These are phyloP conservation scores for Hofmannophila pseudospretella DNA, from an alignment of 2,888 invertebrate genomes.

Conservation along the genomic window DNA sequence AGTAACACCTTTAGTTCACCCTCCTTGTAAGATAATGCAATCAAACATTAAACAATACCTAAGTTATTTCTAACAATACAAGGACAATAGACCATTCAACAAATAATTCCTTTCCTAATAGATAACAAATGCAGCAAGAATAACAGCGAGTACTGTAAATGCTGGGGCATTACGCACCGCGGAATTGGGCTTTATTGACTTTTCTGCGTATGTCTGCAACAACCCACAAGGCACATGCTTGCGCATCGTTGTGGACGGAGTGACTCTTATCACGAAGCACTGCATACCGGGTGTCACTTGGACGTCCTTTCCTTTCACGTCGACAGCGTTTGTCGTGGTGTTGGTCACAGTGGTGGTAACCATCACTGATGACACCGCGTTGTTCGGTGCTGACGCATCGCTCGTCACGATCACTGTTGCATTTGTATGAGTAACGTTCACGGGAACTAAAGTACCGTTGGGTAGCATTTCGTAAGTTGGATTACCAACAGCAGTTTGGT, in stretches of 20 bases:
- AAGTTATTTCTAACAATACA: too few species aligned
- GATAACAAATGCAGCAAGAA: conserved; percentile 25
- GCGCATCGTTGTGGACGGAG: conserved; percentile 41
- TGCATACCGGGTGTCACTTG: conserved; percentile 61
- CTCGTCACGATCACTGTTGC: conserved; percentile 23
- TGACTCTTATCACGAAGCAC: conserved; percentile 53
- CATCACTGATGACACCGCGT: conserved; percentile 33
- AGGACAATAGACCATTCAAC: not conserved
- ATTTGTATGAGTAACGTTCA: conserved; percentile 36
- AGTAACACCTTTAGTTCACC: too few species aligned
- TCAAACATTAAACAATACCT: too few species aligned
- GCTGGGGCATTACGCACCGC: conserved; percentile 43
- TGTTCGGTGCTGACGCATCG: not conserved
- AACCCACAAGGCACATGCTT: conserved; percentile 54
- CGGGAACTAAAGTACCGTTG: conserved; percentile 54
- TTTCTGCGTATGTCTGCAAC: conserved; percentile 55
- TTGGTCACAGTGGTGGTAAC: conserved; percentile 45
- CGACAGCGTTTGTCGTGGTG: conserved; percentile 59
- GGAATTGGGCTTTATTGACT: conserved; percentile 50
- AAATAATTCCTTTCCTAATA: conserved; percentile 9
- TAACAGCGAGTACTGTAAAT: conserved; percentile 38
- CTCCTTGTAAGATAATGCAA: too few species aligned
- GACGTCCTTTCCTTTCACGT: conserved; percentile 58
- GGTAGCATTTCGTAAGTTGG: conserved; percentile 45
- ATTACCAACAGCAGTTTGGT: conserved; percentile 13